Evolutionary conservation across 2,888 invertebrate genomes (phyloP).

Genomic region (Neria commutata): DNA sequence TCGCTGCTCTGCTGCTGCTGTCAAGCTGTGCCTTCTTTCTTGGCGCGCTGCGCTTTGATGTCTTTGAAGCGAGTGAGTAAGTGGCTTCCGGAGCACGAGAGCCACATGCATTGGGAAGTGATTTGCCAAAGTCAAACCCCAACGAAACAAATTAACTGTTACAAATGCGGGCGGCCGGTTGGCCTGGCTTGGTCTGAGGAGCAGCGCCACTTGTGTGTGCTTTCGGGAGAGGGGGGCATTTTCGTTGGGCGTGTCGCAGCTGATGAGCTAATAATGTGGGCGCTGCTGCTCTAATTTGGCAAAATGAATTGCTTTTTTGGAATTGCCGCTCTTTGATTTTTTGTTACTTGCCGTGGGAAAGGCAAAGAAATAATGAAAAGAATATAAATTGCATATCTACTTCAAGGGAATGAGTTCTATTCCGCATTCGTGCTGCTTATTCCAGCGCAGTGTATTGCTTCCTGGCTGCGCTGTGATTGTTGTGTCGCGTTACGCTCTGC

Average conservation of each 20-base stretch:
- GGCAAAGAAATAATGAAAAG: too few species aligned
- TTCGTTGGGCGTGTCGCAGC: conserved; percentile 1
- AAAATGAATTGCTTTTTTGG: too few species aligned
- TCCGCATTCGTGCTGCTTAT: too few species aligned
- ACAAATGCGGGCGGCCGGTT: conserved; percentile 29
- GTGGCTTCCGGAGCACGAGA: conserved; percentile 31
- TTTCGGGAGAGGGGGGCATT: neutral
- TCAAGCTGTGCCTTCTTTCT: neutral
- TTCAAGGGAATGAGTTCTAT: too few species aligned
- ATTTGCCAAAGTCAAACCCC: conserved; percentile 41
- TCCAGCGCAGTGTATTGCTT: neutral
- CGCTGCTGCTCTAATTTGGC: too few species aligned
- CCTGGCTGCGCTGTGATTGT: neutral
- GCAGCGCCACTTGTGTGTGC: neutral
- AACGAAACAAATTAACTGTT: conserved; percentile 44
- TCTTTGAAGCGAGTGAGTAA: conserved; percentile 29
- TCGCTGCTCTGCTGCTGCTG: conserved; percentile 31
- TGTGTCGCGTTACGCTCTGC: neutral
- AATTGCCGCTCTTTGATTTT: too few species aligned
- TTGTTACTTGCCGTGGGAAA: too few species aligned
- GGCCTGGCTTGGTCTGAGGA: neutral
- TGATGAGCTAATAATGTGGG: too few species aligned
- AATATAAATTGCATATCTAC: too few species aligned
- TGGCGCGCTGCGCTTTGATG: neutral
- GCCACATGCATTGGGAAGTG: conserved; percentile 35